Evolutionary conservation across 2,113 vertebrate genomes (phyloP), one percentile per base, ranked within the genome.

Genomic region (Lampris incognitus): DNA sequence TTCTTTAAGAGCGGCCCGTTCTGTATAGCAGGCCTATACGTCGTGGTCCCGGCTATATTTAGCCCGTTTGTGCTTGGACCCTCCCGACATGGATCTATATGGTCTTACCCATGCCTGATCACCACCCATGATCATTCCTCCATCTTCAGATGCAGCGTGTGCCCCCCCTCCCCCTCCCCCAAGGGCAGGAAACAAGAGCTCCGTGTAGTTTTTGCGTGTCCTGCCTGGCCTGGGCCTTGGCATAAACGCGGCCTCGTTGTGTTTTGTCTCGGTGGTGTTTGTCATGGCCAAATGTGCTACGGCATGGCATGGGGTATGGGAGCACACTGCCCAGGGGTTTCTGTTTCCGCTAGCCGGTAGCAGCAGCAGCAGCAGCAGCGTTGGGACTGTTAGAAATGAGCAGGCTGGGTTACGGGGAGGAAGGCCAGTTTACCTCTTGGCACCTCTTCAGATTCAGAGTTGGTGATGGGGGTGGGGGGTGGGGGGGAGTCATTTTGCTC

Each of bases 241-340:
- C 82, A 75, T n/a, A 1, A 58, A 50, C 65, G 61, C 56, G 55
- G 62, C 78, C 63, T 2, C 75, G 83, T 70, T 83, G 87, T 89
- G 89, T 79, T 90, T 78, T 87, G 91, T 90, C 83, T 90, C 86
- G 82, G 63, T 77, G 72, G 85, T 75, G 72, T 81, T 86, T 76
- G 77, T 82, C 66, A 37, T 36, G 78, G 78, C 86, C 91, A 89
- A 87, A 86, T 76, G 78, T 77, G 76, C 75, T 81, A 61, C n/a
- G 24, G 56, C 39, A 55, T 81, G 76, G 74, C 55, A 42, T 24
- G 50, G 24, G 24, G 24, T 24, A 24, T 24, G 24, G 24, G 24
- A 24, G 24, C 24, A 24, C 24, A 24, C 24, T 24, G 24, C 24
- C 24, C 36, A 42, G 64, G 67, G 69, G 63, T 74, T 48, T 76